Percentiles rank a stretch among this genome's conserved stretches.
These are phyloP conservation scores for Hirtodrosophila trivittata DNA, from an alignment of 2,888 invertebrate species.

Conservation along the genomic window DNA sequence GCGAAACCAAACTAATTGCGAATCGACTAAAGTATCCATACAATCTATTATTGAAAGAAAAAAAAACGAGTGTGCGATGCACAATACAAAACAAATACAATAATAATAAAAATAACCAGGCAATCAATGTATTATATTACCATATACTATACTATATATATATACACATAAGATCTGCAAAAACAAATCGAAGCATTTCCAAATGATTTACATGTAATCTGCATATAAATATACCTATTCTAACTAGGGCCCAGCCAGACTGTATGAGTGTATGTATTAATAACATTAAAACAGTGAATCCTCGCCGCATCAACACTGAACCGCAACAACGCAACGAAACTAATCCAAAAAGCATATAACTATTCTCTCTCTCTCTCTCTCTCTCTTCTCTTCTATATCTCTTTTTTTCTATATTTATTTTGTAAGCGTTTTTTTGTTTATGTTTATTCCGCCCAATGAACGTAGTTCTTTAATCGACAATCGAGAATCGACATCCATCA, in stretches of 20 bases:
- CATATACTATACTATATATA: constrained; percentile 12
- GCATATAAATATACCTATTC: neutral
- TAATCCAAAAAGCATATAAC: constrained; percentile 72
- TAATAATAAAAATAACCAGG: constrained; percentile 22
- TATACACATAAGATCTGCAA: constrained; percentile 13
- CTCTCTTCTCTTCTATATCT: constrained; percentile 63
- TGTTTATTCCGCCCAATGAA: constrained; percentile 63
- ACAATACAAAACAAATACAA: constrained; percentile 23
- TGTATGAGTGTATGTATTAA: constrained; percentile 47
- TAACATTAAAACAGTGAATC: constrained; percentile 49
- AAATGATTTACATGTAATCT: constrained; percentile 3
- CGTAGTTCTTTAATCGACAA: constrained; percentile 47
- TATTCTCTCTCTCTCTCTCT: constrained; percentile 71
- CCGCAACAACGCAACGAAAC: constrained; percentile 48
- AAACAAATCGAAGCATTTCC: constrained; percentile 7
- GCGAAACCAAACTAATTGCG: constrained; percentile 45
- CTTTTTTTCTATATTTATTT: constrained; percentile 65
- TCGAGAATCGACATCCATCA: constrained; percentile 58
- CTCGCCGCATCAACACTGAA: constrained; percentile 56
- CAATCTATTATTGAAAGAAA: constrained; percentile 23
- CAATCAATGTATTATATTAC: constrained; percentile 17
- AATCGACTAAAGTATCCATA: constrained; percentile 45
- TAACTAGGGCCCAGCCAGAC: constrained; percentile 46
- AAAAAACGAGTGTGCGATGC: too few relatives aligned
- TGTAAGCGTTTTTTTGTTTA: constrained; percentile 67